Evolutionary conservation across 2,797 vertebrate species (phyloP).

Genomic region (Semaprochilodus insignis): DNA sequence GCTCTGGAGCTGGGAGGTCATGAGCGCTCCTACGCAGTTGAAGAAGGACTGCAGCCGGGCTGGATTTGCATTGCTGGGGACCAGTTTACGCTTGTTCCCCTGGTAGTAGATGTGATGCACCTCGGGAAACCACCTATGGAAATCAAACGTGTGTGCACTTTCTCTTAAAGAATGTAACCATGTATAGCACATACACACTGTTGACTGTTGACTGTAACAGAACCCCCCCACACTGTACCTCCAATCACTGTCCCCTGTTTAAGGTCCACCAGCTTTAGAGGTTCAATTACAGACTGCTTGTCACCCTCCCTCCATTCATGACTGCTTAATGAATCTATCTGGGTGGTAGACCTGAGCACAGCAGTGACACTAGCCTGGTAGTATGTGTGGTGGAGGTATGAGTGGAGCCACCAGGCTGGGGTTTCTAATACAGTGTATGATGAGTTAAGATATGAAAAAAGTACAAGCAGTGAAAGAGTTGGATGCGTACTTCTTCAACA

Average conservation of each 20-base stretch:
- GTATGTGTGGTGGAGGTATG: no score
- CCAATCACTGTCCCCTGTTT: background rate
- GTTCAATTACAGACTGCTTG: background rate
- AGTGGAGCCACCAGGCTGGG: background rate
- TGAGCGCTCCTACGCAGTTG: slow-evolving; percentile 81
- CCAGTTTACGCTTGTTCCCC: slow-evolving; percentile 76
- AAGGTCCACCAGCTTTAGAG: background rate
- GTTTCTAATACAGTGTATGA: background rate
- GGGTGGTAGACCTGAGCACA: no score
- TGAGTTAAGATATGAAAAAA: background rate
- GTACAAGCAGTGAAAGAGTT: background rate
- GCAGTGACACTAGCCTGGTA: no score
- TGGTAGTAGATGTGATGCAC: slow-evolving; percentile 84
- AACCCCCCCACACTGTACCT: background rate
- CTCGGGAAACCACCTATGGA: slow-evolving; percentile 85
- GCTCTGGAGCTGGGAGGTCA: slow-evolving; percentile 86
- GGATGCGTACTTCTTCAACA: slow-evolving; percentile 80
- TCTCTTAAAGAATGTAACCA: background rate
- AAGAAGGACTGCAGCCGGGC: slow-evolving; percentile 84
- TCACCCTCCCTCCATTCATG: background rate
- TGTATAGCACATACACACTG: no score
- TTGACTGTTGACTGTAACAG: background rate
- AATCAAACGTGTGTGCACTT: background rate
- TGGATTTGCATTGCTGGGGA: slow-evolving; percentile 73
- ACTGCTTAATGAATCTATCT: background rate